Conservation (phyloP, 2,888 invertebrate species). For the Anagyrus pseudococci region DNA sequence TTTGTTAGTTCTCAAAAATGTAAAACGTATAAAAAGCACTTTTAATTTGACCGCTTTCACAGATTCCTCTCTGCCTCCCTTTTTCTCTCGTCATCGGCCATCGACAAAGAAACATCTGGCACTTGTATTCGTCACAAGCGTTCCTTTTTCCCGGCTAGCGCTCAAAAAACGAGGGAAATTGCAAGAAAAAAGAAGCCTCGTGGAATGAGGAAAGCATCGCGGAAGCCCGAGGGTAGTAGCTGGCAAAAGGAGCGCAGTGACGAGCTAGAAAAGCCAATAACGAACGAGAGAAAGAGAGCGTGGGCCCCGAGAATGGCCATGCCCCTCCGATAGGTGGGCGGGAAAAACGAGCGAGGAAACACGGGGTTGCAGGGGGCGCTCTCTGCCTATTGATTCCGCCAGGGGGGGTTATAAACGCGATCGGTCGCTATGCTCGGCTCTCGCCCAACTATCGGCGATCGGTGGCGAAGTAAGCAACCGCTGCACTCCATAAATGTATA, state of each 20-base stretch:
- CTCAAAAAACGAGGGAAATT: conserved; percentile 24
- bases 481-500: too few species aligned
- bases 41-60: too few species aligned
- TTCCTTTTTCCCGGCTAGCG: conserved; percentile 11
- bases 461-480: too few species aligned
- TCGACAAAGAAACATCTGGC: neutral
- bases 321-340: neutral
- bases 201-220: neutral
- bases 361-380: conserved; percentile 3
- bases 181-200: conserved; percentile 21
- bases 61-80: neutral
- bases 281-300: conserved; percentile 9
- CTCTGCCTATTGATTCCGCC: too few species aligned
- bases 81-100: neutral
- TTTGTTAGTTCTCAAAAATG: too few species aligned
- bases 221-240: neutral
- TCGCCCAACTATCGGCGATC: too few species aligned
- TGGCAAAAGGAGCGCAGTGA: conserved; percentile 19
- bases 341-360: conserved; percentile 10
- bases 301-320: neutral
- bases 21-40: too few species aligned
- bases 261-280: conserved; percentile 23
- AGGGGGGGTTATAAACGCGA: too few species aligned
- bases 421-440: too few species aligned
- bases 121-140: conserved; percentile 18